These are phyloP conservation scores for Diuraphis noxia DNA, from an alignment of 1,140 invertebrate species.

Conservation along the genomic window DNA sequence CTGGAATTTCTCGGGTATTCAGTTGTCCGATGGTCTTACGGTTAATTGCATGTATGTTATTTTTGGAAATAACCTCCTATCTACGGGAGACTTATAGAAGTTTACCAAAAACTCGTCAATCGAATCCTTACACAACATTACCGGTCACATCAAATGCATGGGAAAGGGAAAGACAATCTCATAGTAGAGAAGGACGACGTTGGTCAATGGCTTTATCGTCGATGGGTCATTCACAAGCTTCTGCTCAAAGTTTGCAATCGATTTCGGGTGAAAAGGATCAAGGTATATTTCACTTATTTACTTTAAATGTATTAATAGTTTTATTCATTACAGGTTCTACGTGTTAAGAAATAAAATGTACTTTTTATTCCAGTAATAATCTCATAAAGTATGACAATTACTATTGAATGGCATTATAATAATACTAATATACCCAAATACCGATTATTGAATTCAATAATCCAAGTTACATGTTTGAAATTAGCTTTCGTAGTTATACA, in stretches of 20 bases:
- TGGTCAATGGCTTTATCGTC: slow-evolving; percentile 91
- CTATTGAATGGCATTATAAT: not conserved
- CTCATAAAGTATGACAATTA: slow-evolving; percentile 28
- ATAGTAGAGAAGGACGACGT: slow-evolving; percentile 70
- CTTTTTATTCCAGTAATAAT: slow-evolving; percentile 12
- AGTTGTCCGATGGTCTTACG: slow-evolving; percentile 90
- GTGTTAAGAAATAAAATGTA: not conserved
- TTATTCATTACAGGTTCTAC: not conserved
- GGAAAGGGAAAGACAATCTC: slow-evolving; percentile 59
- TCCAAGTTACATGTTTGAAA: not conserved
- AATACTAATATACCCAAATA: not conserved
- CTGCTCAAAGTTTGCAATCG: slow-evolving; percentile 86
- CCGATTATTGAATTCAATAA: not conserved
- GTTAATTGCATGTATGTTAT: slow-evolving; percentile 87
- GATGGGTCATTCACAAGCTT: slow-evolving; percentile 89
- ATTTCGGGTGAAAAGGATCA: slow-evolving; percentile 78
- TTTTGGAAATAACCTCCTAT: slow-evolving; percentile 96
- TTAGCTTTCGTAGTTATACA: slow-evolving; percentile 20
- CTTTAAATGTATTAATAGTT: not conserved
- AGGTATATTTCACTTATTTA: slow-evolving; percentile 59
- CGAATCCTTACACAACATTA: slow-evolving; percentile 56
- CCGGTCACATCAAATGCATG: slow-evolving; percentile 53
- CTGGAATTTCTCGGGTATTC: slow-evolving; percentile 81
- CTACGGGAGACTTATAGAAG: slow-evolving; percentile 86
- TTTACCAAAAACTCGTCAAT: slow-evolving; percentile 67